Base-by-base conservation (phyloP, 1,140 invertebrate species). In the Aphis gossypii region DNA sequence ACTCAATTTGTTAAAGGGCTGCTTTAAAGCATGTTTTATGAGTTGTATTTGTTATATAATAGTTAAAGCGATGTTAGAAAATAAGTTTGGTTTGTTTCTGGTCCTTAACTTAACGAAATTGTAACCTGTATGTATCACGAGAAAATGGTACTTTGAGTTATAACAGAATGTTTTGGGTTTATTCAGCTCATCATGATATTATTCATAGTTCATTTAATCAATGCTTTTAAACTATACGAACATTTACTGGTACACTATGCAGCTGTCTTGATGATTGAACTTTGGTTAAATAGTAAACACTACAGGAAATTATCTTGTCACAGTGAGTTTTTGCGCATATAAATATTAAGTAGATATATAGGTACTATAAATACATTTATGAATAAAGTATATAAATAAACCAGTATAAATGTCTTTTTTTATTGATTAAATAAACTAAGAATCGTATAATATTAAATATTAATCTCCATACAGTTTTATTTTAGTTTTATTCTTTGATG, bases 111-210 rank as follows among this genome's bases (percentile, higher is more conserved):
- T 6, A 96, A 96, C 94, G 96, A 97, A 94, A 96, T 97, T 48
- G 95, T 97, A 11, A 94, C 96, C 2, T 96, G 97, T 84, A 96
- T 97, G 95, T 94, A 95, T 0, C 94, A 95, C 3, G 96, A 96
- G 94, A 95, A 0, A 94, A 95, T 94, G 94, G 95, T n/a, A 94
- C 93, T 86, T 94, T 96, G 46, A 94, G 94, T 3, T 96, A 96
- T 7, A 94, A 96, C 94, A 95, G 96, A 68, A 97, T 97, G 94
- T 94, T 98, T 86, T 96, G 96, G 94, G 96, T 98, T 44, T 98
- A 97, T 94, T 98, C 97, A 94, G 97, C 96, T 44, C 98, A 99
- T 44, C 98, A 99, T 95, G 98, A 99, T 95, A 82, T 30, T 8
- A 94, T n/a, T 35, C 38, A 84, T 94, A 5, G 38, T 41, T 20